phyloP scores from a whole-genome alignment of 1,140 invertebrate genomes.

The Papilio dardanus region DNA sequence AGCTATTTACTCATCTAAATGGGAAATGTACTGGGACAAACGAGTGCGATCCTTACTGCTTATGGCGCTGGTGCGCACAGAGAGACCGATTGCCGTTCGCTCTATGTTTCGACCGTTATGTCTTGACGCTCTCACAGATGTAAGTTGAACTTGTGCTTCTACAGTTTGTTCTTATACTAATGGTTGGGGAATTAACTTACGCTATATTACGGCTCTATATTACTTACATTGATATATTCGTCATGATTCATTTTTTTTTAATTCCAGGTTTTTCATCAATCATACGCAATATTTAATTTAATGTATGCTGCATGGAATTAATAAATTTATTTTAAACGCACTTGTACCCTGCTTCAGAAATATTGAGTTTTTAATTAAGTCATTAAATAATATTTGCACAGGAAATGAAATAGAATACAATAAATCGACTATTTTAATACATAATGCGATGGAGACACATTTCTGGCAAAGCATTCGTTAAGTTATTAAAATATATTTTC shows the following conservation, averaged over 20 bases:
- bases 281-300: conserved; percentile 52
- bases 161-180: no score
- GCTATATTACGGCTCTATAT: no score
- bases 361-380: not conserved
- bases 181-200: no score
- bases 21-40: conserved; percentile 50
- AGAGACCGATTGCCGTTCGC: conserved; percentile 48
- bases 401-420: not conserved
- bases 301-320: conserved; percentile 50
- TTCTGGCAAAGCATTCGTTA: no score
- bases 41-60: conserved; percentile 45
- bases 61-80: conserved; percentile 43
- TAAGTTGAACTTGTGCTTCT: conserved; percentile 29
- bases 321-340: conserved; percentile 16
- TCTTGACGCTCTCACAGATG: conserved; percentile 54
- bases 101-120: conserved; percentile 53
- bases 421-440: not conserved
- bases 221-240: not conserved
- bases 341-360: not conserved
- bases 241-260: conserved; percentile 2
- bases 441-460: not conserved
- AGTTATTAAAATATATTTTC: no score
- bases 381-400: not conserved
- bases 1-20: conserved; percentile 54
- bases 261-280: conserved; percentile 51